Evolutionary conservation across 2,113 vertebrate species (phyloP).

Genomic region (Triplophysa rosa): DNA sequence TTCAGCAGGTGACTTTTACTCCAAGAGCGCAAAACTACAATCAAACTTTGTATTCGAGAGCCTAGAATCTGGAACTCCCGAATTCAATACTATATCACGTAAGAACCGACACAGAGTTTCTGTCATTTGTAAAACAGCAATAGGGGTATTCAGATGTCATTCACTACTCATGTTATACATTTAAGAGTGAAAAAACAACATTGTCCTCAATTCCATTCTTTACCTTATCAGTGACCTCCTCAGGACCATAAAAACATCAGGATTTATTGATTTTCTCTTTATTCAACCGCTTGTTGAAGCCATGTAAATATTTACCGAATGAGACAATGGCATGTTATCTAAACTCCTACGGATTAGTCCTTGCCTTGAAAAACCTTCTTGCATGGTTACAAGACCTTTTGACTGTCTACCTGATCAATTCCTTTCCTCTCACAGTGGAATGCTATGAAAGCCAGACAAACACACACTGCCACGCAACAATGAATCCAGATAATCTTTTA

Average conservation of each 20-base stretch:
- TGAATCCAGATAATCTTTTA: too few species aligned
- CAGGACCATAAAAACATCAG: slow-evolving; percentile 1
- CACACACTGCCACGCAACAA: background rate
- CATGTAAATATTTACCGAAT: slow-evolving; percentile 29
- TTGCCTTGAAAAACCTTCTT: slow-evolving; percentile 4
- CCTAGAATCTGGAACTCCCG: background rate
- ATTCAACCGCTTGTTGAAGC: background rate
- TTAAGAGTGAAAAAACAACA: background rate
- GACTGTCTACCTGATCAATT: background rate
- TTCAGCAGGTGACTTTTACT: too few species aligned
- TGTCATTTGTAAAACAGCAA: background rate
- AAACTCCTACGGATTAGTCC: background rate
- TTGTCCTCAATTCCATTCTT: background rate
- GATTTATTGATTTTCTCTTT: background rate
- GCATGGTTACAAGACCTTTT: background rate
- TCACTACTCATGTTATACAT: background rate
- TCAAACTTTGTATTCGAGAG: background rate
- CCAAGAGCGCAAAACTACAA: background rate
- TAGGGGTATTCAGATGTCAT: background rate
- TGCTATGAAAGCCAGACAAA: slow-evolving; percentile 5
- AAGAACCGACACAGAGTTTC: background rate
- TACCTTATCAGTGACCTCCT: slow-evolving; percentile 29
- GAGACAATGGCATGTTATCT: slow-evolving; percentile 35
- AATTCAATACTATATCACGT: background rate
- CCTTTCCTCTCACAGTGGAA: background rate